phyloP scores from a whole-genome alignment of 2,797 vertebrate genomes.

The Acipenser transmontanus region DNA sequence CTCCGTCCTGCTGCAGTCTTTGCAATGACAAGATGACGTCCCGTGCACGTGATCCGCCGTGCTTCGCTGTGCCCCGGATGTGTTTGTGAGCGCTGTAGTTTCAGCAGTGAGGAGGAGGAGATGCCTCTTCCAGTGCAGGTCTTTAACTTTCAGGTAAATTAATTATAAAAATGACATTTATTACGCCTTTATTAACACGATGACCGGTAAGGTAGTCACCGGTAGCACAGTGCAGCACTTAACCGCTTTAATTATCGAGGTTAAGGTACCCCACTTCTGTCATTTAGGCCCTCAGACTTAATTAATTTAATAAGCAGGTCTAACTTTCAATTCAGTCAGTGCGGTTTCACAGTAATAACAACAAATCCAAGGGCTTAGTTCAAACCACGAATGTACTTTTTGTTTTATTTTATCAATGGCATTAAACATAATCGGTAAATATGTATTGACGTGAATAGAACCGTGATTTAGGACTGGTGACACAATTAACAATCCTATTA shows the following conservation, averaged over 20 bases:
- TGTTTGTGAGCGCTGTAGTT: constrained; percentile 31
- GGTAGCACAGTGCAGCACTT: not conserved
- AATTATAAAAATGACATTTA: not conserved
- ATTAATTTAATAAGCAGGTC: too few species aligned
- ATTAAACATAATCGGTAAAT: too few species aligned
- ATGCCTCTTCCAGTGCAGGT: constrained; percentile 89
- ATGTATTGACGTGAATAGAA: too few species aligned
- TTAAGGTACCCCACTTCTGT: not conserved
- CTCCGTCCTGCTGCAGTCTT: not conserved
- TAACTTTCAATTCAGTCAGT: too few species aligned
- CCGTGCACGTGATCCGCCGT: not conserved
- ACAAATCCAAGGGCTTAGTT: too few species aligned
- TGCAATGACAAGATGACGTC: not conserved
- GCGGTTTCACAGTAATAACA: too few species aligned
- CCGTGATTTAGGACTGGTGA: too few species aligned
- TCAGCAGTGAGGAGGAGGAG: constrained; percentile 34
- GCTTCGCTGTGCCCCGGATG: constrained; percentile 45
- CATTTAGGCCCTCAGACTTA: constrained; percentile 7
- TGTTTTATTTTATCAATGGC: too few species aligned
- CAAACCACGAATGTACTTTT: too few species aligned
- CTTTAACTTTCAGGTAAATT: constrained; percentile 82
- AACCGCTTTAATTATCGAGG: not conserved
- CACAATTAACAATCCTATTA: too few species aligned
- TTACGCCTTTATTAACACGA: not conserved
- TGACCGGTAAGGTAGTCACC: not conserved